These are phyloP conservation scores for Chloromyia formosa DNA, from an alignment of 2,888 invertebrate genomes.

Conservation along the genomic window DNA sequence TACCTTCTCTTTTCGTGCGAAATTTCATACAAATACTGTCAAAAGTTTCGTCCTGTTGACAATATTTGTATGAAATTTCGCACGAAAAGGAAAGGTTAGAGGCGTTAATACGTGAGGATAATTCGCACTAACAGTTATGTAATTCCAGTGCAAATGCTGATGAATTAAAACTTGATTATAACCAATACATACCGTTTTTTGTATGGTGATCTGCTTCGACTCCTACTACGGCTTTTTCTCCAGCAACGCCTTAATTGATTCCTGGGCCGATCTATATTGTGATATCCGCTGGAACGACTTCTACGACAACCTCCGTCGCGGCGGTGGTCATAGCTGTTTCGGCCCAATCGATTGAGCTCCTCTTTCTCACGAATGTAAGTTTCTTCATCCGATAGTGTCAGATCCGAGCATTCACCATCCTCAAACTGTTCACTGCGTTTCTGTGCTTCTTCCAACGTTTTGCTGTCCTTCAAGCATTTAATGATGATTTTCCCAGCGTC, in stretches of 20 bases:
- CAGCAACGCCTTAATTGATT: conserved; percentile 46
- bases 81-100: no score
- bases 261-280: conserved; percentile 27
- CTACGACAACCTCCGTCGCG: background rate
- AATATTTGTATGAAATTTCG: no score
- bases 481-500: conserved; percentile 46
- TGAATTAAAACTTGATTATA: no score
- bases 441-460: conserved; percentile 29
- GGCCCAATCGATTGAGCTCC: no score
- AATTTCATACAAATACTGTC: no score
- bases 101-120: no score
- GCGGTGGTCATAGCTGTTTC: background rate
- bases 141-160: no score
- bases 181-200: conserved; percentile 45
- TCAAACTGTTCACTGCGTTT: conserved; percentile 38
- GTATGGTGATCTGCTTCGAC: conserved; percentile 49
- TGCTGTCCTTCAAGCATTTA: conserved; percentile 46
- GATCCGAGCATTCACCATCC: conserved; percentile 55
- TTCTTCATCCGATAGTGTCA: conserved; percentile 63
- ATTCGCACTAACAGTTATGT: no score
- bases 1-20: no score
- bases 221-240: conserved; percentile 52
- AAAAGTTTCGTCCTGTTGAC: no score
- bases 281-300: conserved; percentile 43
- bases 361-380: conserved; percentile 56